Percentiles rank a stretch among this genome's conserved stretches.
These are phyloP conservation scores for Drosophila birchii DNA, from an alignment of 2,888 invertebrate genomes.

Conservation along the genomic window DNA sequence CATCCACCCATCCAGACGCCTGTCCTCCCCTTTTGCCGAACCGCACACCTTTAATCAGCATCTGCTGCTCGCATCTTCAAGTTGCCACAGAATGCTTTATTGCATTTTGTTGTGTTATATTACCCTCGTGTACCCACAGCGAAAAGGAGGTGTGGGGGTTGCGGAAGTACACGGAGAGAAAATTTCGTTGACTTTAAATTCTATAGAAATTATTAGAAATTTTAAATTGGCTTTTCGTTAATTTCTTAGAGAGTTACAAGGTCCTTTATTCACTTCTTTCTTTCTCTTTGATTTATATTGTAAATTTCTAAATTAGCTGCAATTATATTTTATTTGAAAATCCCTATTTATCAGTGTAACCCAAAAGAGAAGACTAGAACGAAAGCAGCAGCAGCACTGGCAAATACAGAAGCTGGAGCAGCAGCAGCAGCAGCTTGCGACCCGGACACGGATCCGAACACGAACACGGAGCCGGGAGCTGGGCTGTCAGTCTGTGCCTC, in stretches of 20 bases:
- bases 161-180: slow-evolving; percentile 1
- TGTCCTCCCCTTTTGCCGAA: slow-evolving; percentile 42
- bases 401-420: slow-evolving; percentile 34
- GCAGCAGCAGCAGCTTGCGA: slow-evolving; percentile 56
- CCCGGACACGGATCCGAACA: slow-evolving; percentile 45
- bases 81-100: slow-evolving; percentile 82
- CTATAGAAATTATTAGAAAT: background rate
- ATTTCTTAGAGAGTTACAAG: background rate
- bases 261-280: too few relatives aligned
- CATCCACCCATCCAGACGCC: slow-evolving; percentile 36
- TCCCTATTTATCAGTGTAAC: background rate
- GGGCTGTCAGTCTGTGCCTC: slow-evolving; percentile 70
- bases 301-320: background rate
- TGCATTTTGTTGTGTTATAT: slow-evolving; percentile 81
- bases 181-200: background rate
- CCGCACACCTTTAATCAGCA: slow-evolving; percentile 82
- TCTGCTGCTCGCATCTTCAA: slow-evolving; percentile 81
- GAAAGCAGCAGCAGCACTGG: slow-evolving; percentile 15
- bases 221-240: background rate
- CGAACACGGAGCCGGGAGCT: slow-evolving; percentile 39
- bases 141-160: slow-evolving; percentile 12
- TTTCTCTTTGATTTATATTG: background rate
- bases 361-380: slow-evolving; percentile 17
- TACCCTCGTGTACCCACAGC: slow-evolving; percentile 69
- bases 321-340: background rate